These are phyloP conservation scores for Kradibia gibbosae DNA, from an alignment of 1,140 invertebrate genomes.

Conservation along the genomic window DNA sequence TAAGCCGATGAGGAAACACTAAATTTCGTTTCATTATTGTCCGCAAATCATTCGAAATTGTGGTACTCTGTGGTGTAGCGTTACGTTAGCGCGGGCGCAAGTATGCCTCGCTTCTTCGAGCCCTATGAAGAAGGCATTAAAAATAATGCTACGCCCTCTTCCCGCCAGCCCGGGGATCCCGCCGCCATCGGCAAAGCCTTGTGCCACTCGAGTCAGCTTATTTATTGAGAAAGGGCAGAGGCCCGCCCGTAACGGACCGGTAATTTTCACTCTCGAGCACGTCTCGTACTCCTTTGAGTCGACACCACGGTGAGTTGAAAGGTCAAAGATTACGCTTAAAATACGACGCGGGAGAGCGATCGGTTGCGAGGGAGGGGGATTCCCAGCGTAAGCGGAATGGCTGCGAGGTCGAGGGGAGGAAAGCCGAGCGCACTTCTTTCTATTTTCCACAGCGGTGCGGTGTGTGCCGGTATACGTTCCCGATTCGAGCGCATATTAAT, in stretches of 20 bases:
- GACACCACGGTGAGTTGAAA: not conserved
- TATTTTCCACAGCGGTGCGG: not conserved
- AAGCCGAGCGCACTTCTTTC: too few species aligned
- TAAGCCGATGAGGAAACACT: too few species aligned
- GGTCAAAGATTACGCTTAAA: conserved; percentile 2
- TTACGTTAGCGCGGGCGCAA: too few species aligned
- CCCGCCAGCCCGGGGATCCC: too few species aligned
- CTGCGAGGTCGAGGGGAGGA: not conserved
- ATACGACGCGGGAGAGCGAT: not conserved
- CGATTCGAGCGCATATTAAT: not conserved
- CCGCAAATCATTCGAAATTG: too few species aligned
- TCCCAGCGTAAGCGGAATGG: not conserved
- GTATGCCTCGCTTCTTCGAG: too few species aligned
- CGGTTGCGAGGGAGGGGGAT: too few species aligned
- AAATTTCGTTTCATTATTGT: too few species aligned
- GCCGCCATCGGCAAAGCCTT: too few species aligned
- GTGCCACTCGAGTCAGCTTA: not conserved
- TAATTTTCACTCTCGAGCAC: not conserved
- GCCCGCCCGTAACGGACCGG: not conserved
- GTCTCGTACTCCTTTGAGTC: not conserved
- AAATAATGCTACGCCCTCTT: too few species aligned
- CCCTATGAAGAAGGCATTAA: not conserved
- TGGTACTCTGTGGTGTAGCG: too few species aligned
- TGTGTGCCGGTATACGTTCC: not conserved
- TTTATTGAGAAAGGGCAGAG: not conserved